Percentiles rank a stretch among this genome's conserved stretches.
These are phyloP conservation scores for Drosophila sucinea DNA, from an alignment of 1,140 invertebrate genomes.

Conservation along the genomic window DNA sequence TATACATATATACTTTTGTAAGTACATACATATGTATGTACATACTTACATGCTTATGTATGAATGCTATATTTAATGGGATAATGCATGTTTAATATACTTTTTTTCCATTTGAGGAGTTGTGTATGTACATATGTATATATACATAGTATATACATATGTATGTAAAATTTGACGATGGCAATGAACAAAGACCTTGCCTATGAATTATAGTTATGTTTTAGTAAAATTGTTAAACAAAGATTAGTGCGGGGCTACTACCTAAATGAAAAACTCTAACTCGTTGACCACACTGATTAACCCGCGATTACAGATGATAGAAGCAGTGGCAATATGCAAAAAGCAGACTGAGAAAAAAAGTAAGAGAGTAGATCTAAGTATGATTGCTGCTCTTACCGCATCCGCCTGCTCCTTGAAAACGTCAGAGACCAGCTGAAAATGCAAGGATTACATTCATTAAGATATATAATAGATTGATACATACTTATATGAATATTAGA, in stretches of 20 bases:
- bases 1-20: neutral
- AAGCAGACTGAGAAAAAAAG: neutral
- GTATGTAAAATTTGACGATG: neutral
- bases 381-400: conserved; percentile 58
- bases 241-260: neutral
- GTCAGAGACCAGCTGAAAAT: conserved; percentile 71
- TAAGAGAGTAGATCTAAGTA: neutral
- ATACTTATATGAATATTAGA: no score
- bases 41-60: neutral
- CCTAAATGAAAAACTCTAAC: neutral
- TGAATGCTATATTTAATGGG: neutral
- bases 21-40: neutral
- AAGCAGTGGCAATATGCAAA: no score
- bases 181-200: neutral
- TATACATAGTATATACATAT: neutral
- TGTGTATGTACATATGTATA: neutral
- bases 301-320: neutral
- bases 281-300: neutral
- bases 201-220: neutral
- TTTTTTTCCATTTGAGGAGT: neutral
- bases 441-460: neutral
- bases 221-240: neutral
- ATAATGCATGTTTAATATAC: neutral
- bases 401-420: conserved; percentile 72
- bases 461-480: no score